Base-by-base conservation (phyloP, 2,888 invertebrate species). In the Acanthosepion pharaonis region DNA sequence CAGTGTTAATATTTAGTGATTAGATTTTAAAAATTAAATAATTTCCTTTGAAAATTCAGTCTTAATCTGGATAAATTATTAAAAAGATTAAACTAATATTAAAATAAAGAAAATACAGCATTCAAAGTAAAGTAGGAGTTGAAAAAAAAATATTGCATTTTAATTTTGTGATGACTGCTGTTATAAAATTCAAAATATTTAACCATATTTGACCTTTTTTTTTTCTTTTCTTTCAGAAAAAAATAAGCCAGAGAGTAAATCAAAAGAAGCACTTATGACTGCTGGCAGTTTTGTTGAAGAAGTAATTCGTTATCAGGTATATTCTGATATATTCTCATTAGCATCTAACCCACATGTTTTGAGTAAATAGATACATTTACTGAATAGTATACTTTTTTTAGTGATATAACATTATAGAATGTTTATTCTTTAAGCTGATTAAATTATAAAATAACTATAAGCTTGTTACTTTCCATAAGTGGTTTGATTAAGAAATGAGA, bases 271-370 rank as follows among this genome's bases (percentile, higher is more conserved):
- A 8, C 51, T 92, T 49, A 92, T 92, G 92, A 92, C 92, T 49
- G 92, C 92, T 28, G 92, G 92, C 51, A 92, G 92, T 92, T 92
- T 92, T 92, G 92, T 92, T 92, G 92, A 92, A 49, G 92, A 92
- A 49, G 92, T 92, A 20, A 92, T 92, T 28, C 51, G 51, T 49
- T 92, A 33, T 92, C 92, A 48, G 92, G 92, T 92, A 92, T 9
- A 28, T 48, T 91, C 48, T 42, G 5, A 55, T 55, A 42, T 28
- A n/a, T 48, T 78, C n/a, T n/a, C 33, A 4, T 78, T 78, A 33
- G 15, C 23, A 78, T 9, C 0, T 0, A 8, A 78, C 6, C 23
- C 8, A 28, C 28, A 78, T 3, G n/a, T 78, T 78, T 33, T 33
- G 4, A 78, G n/a, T 33, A n/a, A 78, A n/a, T 33, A 33, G 11